A percentile compares a stretch with the other conserved stretches of the same genome.
Conservation (phyloP, 2,797 vertebrate species). For the Tokudaia tokunoshimensis region DNA sequence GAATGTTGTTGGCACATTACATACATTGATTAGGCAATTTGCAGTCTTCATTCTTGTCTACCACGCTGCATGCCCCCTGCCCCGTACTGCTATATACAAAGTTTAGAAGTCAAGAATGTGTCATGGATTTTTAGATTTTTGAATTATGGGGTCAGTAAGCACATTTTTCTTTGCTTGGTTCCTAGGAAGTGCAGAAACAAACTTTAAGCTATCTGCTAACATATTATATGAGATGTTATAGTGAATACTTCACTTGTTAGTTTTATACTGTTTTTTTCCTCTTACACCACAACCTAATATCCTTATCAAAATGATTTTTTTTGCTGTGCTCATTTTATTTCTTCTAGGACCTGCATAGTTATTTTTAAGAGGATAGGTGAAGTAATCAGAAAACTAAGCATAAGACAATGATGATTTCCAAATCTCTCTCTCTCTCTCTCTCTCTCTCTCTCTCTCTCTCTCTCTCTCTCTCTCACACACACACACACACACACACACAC, state of each 20-base stretch:
- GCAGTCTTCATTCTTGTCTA: background rate
- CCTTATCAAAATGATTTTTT: background rate
- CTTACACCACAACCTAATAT: background rate
- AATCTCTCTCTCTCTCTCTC: background rate
- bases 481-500: background rate
- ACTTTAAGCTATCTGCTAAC: background rate
- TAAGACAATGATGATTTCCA: background rate
- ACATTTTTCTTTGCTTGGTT: background rate
- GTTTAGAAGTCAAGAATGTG: background rate
- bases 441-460: no score
- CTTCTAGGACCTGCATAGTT: background rate
- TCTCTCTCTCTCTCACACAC: no score
- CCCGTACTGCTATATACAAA: background rate
- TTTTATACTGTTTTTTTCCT: constrained; percentile 28
- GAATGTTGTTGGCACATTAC: background rate
- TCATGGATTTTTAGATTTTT: background rate
- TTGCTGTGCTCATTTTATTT: background rate
- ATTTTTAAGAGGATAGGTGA: background rate
- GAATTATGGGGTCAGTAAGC: background rate
- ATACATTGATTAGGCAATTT: background rate
- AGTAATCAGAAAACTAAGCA: background rate
- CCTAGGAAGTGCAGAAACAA: constrained; percentile 1
- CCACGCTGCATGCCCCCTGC: background rate
- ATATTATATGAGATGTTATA: background rate
- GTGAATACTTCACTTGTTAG: background rate